Base-by-base conservation (phyloP, 1,140 invertebrate genomes). In the Apis florea region DNA sequence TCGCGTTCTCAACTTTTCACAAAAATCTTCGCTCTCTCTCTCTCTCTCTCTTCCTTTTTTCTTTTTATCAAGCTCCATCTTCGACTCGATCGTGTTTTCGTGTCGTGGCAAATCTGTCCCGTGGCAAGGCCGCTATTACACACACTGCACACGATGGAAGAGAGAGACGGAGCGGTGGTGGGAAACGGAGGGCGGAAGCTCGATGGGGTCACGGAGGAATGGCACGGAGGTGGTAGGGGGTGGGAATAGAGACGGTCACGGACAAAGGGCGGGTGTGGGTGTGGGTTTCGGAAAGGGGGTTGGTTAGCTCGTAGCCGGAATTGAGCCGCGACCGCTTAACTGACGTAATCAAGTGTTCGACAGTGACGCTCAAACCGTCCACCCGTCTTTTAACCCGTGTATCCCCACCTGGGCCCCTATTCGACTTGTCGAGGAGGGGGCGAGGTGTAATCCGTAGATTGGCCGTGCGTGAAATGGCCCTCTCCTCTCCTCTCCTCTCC, bases 261-360 rank as follows among this genome's bases (percentile, higher is more conserved):
- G 54, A 59, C 24, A 51, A 53, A 79, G 11, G 69, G 70, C 26
- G 49, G 26, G 49, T 9, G 78, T 63, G 59, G 49, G 59, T 40
- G 17, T 40, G 17, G 69, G 1, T 71, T 83, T 83, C 77, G 75
- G 31, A 58, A 88, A 88, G 75, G 78, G 83, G 81, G 85, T 79
- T 89, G 79, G 79, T 74, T 83, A 84, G 83, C 85, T 89, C 85
- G 86, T 90, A 88, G 85, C 85, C 83, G 84, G 90, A 91, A 92
- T 92, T 90, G 89, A 92, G 89, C 89, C 84, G 88, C 86, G 88
- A 89, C 84, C 90, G 87, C 84, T 91, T 93, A 93, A 93, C 92
- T 90, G 90, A 87, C 91, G 89, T 93, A 93, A 93, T 92, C 89
- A 85, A 92, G 91, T 91, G 89, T 78, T 83, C 71, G 75, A 71